Base-by-base conservation (phyloP, 2,797 vertebrate genomes). In the Eulemur rubriventer region DNA sequence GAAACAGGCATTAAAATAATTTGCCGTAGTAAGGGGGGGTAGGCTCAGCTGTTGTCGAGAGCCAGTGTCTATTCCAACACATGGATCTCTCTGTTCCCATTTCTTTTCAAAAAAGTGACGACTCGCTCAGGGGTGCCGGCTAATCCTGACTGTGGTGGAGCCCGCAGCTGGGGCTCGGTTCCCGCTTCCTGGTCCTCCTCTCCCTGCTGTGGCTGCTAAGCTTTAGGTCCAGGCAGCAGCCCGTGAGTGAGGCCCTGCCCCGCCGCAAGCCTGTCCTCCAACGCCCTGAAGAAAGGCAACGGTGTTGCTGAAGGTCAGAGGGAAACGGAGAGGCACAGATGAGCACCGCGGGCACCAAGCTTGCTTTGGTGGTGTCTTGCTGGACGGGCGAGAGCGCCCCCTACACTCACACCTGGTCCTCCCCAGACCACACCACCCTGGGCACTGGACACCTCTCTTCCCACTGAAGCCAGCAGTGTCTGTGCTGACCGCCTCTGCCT, bases 391-490 rank as follows among this genome's bases (percentile, higher is more conserved):
- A 35, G 22, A 41, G 57, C 6, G 1, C 2, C 16, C 24, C 8
- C 46, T 9, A 6, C 9, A 9, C 4, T 1, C 38, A 7, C 28
- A 4, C 20, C 70, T 4, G 3, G 35, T 14, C 18, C 48, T 26
- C 59, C 9, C 12, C n/a, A 55, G 18, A 0, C 3, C 30, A 16
- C 2, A 7, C 9, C 4, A 0, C 24, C 12, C 22, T 2, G 2
- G 38, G 4, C 4, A 0, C 50, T 1, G 33, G 69, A 20, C 48
- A 4, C 22, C 59, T 59, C 65, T 63, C 30, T 65, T 24, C 46
- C 35, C 67, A 2, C 4, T 16, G 75, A 50, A 80, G 52, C 12
- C 30, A 33, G n/a, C 2, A 4, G 12, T 0, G 17, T 43, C 17
- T 61, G 38, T 16, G 26, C 4, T 13, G 28, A 22, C 5, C 6